Evolutionary conservation across 2,888 invertebrate genomes (phyloP).

Genomic region (Nomada fucata): DNA sequence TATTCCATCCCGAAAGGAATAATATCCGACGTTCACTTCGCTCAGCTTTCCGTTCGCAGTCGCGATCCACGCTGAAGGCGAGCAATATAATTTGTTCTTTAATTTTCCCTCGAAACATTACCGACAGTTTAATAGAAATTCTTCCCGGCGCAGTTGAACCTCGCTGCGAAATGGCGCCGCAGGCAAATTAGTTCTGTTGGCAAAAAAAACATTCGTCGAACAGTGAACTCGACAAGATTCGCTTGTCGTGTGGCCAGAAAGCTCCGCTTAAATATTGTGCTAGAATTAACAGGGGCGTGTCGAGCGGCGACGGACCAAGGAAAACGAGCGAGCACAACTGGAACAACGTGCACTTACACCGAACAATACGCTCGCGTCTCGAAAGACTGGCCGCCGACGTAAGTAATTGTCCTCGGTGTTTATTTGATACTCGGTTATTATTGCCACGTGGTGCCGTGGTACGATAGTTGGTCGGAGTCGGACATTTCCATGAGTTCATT

Average conservation of each 20-base stretch:
- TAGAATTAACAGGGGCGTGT: conserved; percentile 71
- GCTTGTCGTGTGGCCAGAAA: conserved; percentile 42
- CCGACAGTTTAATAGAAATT: conserved; percentile 16
- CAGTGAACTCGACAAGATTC: conserved; percentile 54
- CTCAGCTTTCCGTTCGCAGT: no score
- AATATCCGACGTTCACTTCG: background rate
- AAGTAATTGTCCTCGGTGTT: conserved; percentile 41
- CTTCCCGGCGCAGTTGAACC: background rate
- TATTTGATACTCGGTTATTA: conserved; percentile 27
- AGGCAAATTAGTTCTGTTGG: conserved; percentile 40
- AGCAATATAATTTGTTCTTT: conserved; percentile 12
- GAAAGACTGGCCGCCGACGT: conserved; percentile 23
- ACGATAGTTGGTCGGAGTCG: background rate
- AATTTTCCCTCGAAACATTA: conserved; percentile 27
- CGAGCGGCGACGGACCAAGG: conserved; percentile 70
- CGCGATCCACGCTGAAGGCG: no score
- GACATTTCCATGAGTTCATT: no score
- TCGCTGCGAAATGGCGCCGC: background rate
- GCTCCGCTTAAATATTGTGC: conserved; percentile 73
- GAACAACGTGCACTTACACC: conserved; percentile 32
- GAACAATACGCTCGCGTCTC: conserved; percentile 42
- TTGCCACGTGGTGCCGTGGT: background rate
- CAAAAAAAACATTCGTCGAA: conserved; percentile 40
- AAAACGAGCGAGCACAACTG: conserved; percentile 61
- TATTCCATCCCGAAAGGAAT: background rate